Percentiles rank a stretch among this genome's conserved stretches.
Conservation (phyloP, 2,888 invertebrate species). For the Cetonia aurata region DNA sequence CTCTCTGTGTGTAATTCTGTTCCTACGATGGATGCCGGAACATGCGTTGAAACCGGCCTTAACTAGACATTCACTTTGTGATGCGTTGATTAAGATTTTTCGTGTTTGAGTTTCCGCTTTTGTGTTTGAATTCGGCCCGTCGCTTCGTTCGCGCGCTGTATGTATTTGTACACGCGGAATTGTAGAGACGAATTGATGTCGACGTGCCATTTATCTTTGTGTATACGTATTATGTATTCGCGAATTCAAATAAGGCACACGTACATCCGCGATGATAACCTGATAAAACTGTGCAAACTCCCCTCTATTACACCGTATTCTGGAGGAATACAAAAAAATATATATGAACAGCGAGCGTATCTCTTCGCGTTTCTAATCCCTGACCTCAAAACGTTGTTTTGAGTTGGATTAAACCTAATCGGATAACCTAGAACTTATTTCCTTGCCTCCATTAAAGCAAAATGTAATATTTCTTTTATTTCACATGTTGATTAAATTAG, state of each 20-base stretch:
- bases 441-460: no score
- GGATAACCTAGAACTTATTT: no score
- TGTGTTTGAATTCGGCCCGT: constrained; percentile 23
- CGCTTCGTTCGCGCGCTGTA: constrained; percentile 1
- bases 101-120: constrained; percentile 32
- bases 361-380: no score
- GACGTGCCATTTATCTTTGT: constrained; percentile 7
- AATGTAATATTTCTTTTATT: no score
- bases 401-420: no score
- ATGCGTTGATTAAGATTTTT: constrained; percentile 29
- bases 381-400: no score
- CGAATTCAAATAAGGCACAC: constrained; percentile 6
- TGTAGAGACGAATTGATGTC: constrained; percentile 5
- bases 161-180: not conserved
- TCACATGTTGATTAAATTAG: no score
- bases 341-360: no score
- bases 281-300: constrained; percentile 2
- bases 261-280: not conserved
- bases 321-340: no score
- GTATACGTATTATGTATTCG: not conserved
- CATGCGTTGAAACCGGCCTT: not conserved
- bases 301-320: not conserved
- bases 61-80: constrained; percentile 29
- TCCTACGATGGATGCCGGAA: not conserved
- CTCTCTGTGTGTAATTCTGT: not conserved